Evolutionary conservation across 2,797 vertebrate species (phyloP).

Genomic region (Notamacropus eugenii): DNA sequence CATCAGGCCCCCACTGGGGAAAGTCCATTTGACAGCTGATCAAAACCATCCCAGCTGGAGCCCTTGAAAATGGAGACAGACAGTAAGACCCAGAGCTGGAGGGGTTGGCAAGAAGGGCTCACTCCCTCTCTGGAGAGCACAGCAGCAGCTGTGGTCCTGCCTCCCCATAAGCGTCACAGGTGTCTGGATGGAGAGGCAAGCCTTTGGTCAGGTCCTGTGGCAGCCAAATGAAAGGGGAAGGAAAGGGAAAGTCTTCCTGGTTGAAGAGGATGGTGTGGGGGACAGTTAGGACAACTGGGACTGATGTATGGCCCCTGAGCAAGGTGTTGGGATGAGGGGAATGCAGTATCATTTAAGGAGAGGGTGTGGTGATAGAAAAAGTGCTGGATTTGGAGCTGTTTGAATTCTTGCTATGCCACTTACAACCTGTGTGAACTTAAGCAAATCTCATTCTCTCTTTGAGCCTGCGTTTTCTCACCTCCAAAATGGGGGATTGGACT

Average conservation of each 20-base stretch:
- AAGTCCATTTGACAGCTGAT: constrained; percentile 3
- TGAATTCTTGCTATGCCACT: not conserved
- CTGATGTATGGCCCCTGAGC: not conserved
- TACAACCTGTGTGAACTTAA: not conserved
- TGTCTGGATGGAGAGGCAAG: not conserved
- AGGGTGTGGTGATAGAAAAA: not conserved
- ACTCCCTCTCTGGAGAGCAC: not conserved
- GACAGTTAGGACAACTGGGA: not conserved
- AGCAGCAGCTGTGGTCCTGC: not conserved
- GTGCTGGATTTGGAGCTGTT: not conserved
- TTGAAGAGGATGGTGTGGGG: not conserved
- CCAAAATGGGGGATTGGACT: not conserved
- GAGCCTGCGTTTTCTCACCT: not conserved
- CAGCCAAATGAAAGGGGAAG: not conserved
- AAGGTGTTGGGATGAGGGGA: not conserved
- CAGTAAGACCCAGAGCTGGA: not conserved
- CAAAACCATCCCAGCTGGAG: constrained; percentile 4
- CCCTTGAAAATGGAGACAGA: not conserved
- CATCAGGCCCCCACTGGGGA: not conserved
- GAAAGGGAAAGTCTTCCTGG: not conserved
- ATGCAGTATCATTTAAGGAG: not conserved
- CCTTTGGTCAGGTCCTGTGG: not conserved
- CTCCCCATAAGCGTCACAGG: not conserved
- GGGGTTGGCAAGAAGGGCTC: not conserved
- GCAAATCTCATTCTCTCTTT: not conserved